Base-by-base conservation (phyloP, 2,113 vertebrate genomes). In the Syngnathus floridae region DNA sequence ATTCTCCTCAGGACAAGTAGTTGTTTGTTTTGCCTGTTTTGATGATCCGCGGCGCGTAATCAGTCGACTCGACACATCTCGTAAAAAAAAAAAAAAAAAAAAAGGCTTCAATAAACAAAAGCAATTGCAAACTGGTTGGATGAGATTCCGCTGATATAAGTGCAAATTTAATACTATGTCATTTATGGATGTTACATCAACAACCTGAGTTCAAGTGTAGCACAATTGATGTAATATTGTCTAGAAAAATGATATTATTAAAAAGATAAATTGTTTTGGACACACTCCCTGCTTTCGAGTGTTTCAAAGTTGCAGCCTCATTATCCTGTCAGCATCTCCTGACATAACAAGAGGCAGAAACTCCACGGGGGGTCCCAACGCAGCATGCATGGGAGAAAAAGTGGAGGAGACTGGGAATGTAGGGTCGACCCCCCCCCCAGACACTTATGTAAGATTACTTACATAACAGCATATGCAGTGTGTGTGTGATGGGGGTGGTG, bases 371-470 rank as follows among this genome's bases (percentile, higher is more conserved):
- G 58, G n/a, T 61, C 58, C 58, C n/a, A 13, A 41, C 5, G 1
- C 10, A 68, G 37, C 36, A 55, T 56, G 62, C 81, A 78, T 73
- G 40, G 75, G 57, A 62, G 67, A 63, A 62, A 70, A 65, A 70
- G 16, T 45, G 13, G 76, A 69, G 56, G 36, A 19, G 35, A 76
- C 67, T 55, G 37, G 64, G 74, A 80, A 82, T 67, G 72, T 21
- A 31, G 79, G 59, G 75, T 83, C 70, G 73, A 46, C 52, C 21
- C 52, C n/a, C 11, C 62, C 76, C 65, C 71, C 70, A 43, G 56
- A 60, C 62, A 67, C 82, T 88, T 88, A 88, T 77, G 80, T 88
- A 87, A 88, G 82, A 73, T 82, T 51, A 71, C 74, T 89, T 85
- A 76, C 76, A 72, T 84, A 84, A 85, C 69, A 62, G 71, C 66